Conservation (phyloP, 1,140 invertebrate species). For the Pseudomyrmex pallidus region DNA sequence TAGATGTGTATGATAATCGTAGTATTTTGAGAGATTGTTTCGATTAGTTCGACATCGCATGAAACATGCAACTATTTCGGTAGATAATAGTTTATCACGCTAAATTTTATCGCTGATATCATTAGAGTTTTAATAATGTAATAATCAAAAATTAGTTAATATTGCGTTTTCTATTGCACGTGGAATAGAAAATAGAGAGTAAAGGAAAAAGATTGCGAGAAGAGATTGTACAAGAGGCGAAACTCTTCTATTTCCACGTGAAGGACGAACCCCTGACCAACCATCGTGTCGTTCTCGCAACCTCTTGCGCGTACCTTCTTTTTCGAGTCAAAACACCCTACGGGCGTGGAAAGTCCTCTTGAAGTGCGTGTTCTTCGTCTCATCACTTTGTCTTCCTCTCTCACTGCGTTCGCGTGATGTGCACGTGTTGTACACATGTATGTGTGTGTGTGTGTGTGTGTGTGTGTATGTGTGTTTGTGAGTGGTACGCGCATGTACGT, state of each 20-base stretch:
- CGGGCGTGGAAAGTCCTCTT: constrained; percentile 35
- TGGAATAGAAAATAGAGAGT: too few relatives aligned
- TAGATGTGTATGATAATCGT: constrained; percentile 21
- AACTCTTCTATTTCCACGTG: not conserved
- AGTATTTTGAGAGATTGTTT: constrained; percentile 5
- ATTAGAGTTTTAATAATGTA: not conserved
- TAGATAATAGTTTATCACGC: not conserved
- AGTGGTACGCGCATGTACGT: constrained; percentile 38
- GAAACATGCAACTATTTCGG: constrained; percentile 11
- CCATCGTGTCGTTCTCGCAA: constrained; percentile 2
- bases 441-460: constrained; percentile 26
- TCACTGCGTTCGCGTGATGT: constrained; percentile 17
- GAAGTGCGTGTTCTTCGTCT: constrained; percentile 33
- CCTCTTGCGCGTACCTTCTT: not conserved
- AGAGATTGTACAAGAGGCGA: not conserved
- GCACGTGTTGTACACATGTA: not conserved
- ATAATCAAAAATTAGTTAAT: not conserved
- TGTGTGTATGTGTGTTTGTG: constrained; percentile 48
- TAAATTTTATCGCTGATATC: not conserved
- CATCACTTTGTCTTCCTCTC: constrained; percentile 15
- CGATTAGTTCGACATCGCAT: constrained; percentile 29
- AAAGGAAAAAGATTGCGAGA: not conserved
- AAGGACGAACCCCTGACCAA: not conserved
- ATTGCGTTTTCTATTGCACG: not conserved
- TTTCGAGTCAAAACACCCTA: constrained; percentile 67